Percentiles rank a stretch among this genome's conserved stretches.
Evolutionary conservation across 2,888 invertebrate species (phyloP).

Genomic region (Ectemnius cavifrons): DNA sequence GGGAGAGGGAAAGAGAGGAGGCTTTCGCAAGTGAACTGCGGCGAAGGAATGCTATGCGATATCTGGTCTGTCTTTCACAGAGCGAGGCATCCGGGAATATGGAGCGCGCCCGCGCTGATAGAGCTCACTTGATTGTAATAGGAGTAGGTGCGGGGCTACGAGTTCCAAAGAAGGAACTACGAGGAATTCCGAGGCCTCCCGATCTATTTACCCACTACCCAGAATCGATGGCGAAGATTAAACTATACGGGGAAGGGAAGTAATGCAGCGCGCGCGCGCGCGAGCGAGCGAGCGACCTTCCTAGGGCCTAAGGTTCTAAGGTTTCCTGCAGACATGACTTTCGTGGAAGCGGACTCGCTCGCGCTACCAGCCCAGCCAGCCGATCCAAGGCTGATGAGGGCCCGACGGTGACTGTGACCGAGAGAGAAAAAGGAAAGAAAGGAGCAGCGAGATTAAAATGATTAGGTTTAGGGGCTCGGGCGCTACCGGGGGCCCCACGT

Average conservation of each 20-base stretch:
- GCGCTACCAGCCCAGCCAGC: slow-evolving; percentile 13
- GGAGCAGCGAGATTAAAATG: slow-evolving; percentile 69
- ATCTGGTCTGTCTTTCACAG: background rate
- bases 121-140: background rate
- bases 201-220: slow-evolving; percentile 14
- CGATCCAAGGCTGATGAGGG: slow-evolving; percentile 53
- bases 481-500: slow-evolving; percentile 69
- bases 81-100: background rate
- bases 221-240: slow-evolving; percentile 7
- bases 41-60: slow-evolving; percentile 6
- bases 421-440: slow-evolving; percentile 43
- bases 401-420: slow-evolving; percentile 39
- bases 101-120: slow-evolving; percentile 1
- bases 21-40: slow-evolving; percentile 22
- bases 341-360: slow-evolving; percentile 58
- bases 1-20: background rate
- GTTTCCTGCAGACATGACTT: slow-evolving; percentile 62
- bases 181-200: background rate
- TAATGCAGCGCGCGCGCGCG: background rate
- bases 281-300: slow-evolving; percentile 19
- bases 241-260: slow-evolving; percentile 15
- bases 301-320: slow-evolving; percentile 30
- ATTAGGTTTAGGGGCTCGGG: slow-evolving; percentile 70
- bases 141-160: background rate
- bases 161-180: slow-evolving; percentile 2